Conservation (phyloP, 1,140 invertebrate genomes). For the Zaprionus ornatus region DNA sequence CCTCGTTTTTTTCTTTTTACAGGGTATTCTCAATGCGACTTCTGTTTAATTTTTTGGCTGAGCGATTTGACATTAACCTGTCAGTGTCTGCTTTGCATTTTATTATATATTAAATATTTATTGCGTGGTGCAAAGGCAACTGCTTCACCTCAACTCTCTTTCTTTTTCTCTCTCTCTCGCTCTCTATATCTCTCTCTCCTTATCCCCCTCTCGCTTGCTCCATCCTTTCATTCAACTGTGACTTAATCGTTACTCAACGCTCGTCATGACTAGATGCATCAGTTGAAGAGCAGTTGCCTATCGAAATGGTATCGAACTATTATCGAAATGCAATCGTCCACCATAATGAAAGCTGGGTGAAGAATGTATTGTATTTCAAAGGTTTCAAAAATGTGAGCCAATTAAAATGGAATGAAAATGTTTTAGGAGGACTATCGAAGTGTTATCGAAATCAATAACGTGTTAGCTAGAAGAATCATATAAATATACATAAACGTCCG, state of each 20-base stretch:
- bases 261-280: background rate
- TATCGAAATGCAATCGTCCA: background rate
- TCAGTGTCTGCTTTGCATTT: conserved; percentile 66
- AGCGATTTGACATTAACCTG: conserved; percentile 77
- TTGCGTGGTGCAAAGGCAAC: conserved; percentile 29
- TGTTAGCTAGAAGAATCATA: background rate
- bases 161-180: background rate
- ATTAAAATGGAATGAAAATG: background rate
- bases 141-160: background rate
- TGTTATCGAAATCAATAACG: background rate
- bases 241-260: background rate
- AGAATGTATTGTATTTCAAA: background rate
- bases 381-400: background rate
- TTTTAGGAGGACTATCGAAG: background rate
- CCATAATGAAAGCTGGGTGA: background rate
- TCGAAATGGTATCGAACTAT: background rate
- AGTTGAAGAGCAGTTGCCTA: background rate
- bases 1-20: background rate
- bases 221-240: background rate
- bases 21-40: conserved; percentile 1
- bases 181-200: background rate
- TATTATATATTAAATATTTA: conserved; percentile 53
- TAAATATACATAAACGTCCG: background rate
- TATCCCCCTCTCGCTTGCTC: background rate
- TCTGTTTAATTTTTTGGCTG: conserved; percentile 66